Base-by-base conservation (phyloP, 1,140 invertebrate species). In the Sipha flava region DNA sequence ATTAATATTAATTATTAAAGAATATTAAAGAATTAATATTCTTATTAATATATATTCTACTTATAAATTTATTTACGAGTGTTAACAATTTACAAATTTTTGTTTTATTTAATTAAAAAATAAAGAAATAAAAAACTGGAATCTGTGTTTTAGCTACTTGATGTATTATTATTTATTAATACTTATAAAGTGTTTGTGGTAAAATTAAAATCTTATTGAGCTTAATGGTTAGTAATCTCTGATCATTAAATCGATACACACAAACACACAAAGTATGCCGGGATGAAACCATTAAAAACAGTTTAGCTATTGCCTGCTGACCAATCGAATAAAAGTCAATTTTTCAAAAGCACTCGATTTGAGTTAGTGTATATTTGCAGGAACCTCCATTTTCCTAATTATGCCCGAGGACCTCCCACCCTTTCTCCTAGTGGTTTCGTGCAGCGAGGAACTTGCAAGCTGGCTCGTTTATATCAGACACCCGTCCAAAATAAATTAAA, bases 401-500 rank as follows among this genome's bases (percentile, higher is more conserved):
- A 54, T 37, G 10, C 10, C 21, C 23, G 29, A 52, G 31, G 47
- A 52, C 29, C 29, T 37, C 18, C 47, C 23, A 34, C 62, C 21
- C 21, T 5, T 66, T 66, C 21, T 23, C 37, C 37, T 7, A 40
- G 4, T 23, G 10, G 49, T 77, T 23, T 77, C 12, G 34, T 43
- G 52, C 43, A 40, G 14, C 49, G 37, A 2, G 52, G 16, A 77
- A 77, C 73, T 59, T 52, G 73, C 73, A 77, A 77, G 73, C 73
- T 77, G 73, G 73, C 73, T 40, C 47, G 49, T 77, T 54, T 77
- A 77, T 57, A 54, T 77, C 52, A 29, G 73, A 57, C 73, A 40
- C 52, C 73, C 73, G 72, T 59, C 73, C 23, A 37, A 77, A 77
- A 77, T 77, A 77, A 77, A 77, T 77, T 77, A 77, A 77, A 77